Evolutionary conservation across 2,113 vertebrate genomes (phyloP).

Genomic region (Sturnus vulgaris): DNA sequence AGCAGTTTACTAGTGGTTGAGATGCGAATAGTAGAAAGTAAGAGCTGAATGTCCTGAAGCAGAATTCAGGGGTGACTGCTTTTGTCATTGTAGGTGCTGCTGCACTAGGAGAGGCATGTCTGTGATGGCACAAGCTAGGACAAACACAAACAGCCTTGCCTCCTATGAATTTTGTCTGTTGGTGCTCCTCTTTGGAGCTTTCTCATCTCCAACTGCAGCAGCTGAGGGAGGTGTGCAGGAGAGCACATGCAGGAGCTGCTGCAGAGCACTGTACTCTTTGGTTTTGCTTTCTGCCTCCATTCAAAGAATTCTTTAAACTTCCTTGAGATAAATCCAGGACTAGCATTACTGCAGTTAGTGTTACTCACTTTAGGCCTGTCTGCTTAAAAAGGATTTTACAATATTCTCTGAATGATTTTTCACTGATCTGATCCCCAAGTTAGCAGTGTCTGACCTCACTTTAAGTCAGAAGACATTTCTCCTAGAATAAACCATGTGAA

Average conservation of each 20-base stretch:
- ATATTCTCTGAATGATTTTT: neutral
- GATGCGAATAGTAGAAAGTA: neutral
- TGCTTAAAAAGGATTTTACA: neutral
- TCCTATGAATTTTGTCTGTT: neutral
- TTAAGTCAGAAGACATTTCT: neutral
- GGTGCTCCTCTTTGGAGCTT: neutral
- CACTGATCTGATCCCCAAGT: neutral
- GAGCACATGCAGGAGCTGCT: neutral
- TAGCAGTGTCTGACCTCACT: neutral
- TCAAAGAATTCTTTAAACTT: neutral
- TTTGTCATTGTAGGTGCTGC: rapidly evolving
- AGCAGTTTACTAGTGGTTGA: neutral
- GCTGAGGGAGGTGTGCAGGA: neutral
- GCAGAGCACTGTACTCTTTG: neutral
- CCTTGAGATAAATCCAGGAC: neutral
- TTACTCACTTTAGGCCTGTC: neutral
- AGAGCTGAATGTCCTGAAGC: neutral
- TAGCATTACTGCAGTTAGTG: neutral
- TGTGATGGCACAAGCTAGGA: neutral
- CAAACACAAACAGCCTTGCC: neutral
- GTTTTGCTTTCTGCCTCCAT: neutral
- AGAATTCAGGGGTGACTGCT: neutral
- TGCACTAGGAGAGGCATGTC: neutral
- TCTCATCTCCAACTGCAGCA: neutral
- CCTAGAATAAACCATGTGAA: neutral